Evolutionary conservation across 2,797 vertebrate genomes (phyloP).

Genomic region (Eidolon dupreanum): DNA sequence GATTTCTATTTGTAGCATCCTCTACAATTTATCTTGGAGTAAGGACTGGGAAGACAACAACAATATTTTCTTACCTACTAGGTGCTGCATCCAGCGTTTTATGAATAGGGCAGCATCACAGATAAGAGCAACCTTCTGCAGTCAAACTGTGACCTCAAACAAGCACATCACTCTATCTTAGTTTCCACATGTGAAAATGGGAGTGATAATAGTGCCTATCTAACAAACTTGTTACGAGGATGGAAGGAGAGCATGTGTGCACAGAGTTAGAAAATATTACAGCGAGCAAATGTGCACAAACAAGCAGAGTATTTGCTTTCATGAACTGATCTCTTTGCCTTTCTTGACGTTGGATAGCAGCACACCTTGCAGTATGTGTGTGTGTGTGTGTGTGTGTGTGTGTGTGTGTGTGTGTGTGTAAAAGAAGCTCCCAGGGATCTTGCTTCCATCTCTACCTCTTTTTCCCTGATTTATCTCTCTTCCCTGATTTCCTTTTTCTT

Average conservation of each 20-base stretch:
- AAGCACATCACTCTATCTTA: background rate
- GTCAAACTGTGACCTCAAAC: background rate
- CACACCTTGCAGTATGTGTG: background rate
- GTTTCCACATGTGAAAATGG: background rate
- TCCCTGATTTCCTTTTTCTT: background rate
- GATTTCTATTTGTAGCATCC: background rate
- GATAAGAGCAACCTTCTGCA: background rate
- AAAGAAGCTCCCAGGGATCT: background rate
- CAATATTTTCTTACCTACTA: background rate
- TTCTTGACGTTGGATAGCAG: background rate
- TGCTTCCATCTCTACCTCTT: background rate
- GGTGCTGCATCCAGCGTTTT: background rate
- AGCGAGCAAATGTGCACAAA: background rate
- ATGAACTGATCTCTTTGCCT: background rate
- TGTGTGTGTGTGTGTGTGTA: too few species aligned
- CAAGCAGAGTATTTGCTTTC: background rate
- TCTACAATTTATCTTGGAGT: background rate
- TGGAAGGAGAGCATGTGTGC: background rate
- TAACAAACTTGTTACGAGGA: background rate
- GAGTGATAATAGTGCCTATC: background rate
- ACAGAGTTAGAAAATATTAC: background rate
- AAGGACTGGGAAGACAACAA: background rate
- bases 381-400: background rate
- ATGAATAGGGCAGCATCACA: background rate
- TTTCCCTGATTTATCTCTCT: background rate